These are phyloP conservation scores for Hippocampus comes DNA, from an alignment of 2,113 vertebrate genomes.

Conservation along the genomic window DNA sequence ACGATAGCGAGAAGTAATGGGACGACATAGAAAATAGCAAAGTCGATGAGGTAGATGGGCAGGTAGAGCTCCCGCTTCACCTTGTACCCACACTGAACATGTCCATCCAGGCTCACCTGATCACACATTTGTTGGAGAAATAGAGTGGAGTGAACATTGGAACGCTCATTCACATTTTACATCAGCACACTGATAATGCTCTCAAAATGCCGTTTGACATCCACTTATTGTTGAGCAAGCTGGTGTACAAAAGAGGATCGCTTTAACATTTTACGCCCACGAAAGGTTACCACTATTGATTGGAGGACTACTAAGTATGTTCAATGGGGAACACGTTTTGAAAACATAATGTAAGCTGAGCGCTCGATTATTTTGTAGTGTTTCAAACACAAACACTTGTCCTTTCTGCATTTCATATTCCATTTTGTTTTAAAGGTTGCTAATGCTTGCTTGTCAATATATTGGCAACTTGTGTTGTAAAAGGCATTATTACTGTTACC, in stretches of 20 bases:
- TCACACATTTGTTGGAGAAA: constrained; percentile 1
- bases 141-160: not conserved
- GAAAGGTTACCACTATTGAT: constrained; percentile 7
- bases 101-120: constrained; percentile 53
- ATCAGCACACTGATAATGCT: constrained; percentile 12
- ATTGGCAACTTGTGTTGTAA: not conserved
- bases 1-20: constrained; percentile 74
- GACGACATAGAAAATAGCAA: constrained; percentile 76
- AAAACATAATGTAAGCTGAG: not conserved
- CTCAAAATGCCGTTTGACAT: constrained; percentile 13
- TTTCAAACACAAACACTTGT: not conserved
- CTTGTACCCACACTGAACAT: constrained; percentile 75
- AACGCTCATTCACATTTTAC: constrained; percentile 1
- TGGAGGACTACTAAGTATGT: not conserved
- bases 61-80: constrained; percentile 80
- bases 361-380: constrained; percentile 5
- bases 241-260: constrained; percentile 8
- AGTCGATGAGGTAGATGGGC: constrained; percentile 82
- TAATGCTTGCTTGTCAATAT: not conserved
- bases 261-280: constrained; percentile 3
- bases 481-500: constrained; percentile 26
- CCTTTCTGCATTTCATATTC: not conserved
- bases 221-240: constrained; percentile 8
- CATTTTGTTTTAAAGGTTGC: not conserved
- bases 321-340: not conserved